Evolutionary conservation across 2,888 invertebrate species (phyloP).

Genomic region (Eubasilissa splendida): DNA sequence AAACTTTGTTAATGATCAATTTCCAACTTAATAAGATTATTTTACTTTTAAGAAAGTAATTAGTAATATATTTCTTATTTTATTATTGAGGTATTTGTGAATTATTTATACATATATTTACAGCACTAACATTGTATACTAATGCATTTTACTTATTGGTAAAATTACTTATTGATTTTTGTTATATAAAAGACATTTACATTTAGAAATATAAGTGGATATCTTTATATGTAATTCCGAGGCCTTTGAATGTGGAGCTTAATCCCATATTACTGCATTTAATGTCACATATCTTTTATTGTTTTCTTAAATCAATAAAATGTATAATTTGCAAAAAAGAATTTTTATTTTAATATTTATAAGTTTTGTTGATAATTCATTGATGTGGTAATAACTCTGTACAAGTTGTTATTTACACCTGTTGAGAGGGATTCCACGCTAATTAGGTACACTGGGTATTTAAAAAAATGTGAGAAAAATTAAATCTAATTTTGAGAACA

Average conservation of each 20-base stretch:
- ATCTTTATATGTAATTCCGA: neutral
- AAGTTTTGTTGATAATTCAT: too few relatives aligned
- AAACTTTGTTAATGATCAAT: too few relatives aligned
- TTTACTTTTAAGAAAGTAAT: too few relatives aligned
- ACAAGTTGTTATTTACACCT: too few relatives aligned
- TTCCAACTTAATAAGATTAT: too few relatives aligned
- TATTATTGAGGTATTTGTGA: too few relatives aligned
- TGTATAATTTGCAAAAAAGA: slow-evolving; percentile 7
- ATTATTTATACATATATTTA: neutral
- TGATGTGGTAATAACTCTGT: too few relatives aligned
- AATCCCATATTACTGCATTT: slow-evolving; percentile 11
- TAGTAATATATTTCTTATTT: too few relatives aligned
- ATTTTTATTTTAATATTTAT: neutral
- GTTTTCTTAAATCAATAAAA: slow-evolving; percentile 31
- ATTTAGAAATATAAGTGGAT: neutral
- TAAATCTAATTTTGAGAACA: too few relatives aligned
- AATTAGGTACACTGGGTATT: too few relatives aligned
- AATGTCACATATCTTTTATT: slow-evolving; percentile 15
- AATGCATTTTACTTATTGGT: slow-evolving; percentile 2
- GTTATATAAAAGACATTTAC: slow-evolving; percentile 14
- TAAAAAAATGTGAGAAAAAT: too few relatives aligned
- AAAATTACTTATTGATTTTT: slow-evolving; percentile 1
- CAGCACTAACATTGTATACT: slow-evolving; percentile 9
- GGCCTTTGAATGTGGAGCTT: slow-evolving; percentile 28
- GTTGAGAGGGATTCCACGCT: too few relatives aligned